Evolutionary conservation across 2,888 invertebrate genomes (phyloP).

Genomic region (Dorcus hopei): DNA sequence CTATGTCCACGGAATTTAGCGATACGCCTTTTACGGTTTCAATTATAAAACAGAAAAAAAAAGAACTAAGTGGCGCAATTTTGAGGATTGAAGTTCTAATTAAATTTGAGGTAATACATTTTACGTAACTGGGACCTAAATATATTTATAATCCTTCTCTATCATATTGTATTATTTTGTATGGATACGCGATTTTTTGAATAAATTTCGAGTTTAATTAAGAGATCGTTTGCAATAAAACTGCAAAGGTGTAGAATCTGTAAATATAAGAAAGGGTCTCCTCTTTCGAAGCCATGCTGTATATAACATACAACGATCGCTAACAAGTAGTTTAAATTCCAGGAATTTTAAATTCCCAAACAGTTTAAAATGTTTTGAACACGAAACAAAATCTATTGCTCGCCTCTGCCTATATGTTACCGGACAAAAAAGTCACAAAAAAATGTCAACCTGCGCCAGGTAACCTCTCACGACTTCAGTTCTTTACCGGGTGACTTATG

Average conservation of each 20-base stretch:
- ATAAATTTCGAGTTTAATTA: conserved; percentile 1
- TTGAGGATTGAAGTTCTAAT: too few relatives aligned
- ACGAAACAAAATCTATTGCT: conserved; percentile 50
- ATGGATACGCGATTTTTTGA: too few relatives aligned
- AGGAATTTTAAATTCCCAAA: conserved; percentile 48
- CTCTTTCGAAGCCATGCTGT: conserved; percentile 11
- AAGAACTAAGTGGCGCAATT: too few relatives aligned
- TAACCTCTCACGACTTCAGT: conserved; percentile 41
- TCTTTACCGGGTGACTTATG: conserved; percentile 44
- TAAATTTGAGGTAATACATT: too few relatives aligned
- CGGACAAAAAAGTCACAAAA: conserved; percentile 37
- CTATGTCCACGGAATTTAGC: too few relatives aligned
- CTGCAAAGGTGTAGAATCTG: neutral
- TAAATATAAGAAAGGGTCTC: neutral
- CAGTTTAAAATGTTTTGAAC: conserved; percentile 50
- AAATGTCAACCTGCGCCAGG: conserved; percentile 42
- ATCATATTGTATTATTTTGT: too few relatives aligned
- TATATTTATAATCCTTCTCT: too few relatives aligned
- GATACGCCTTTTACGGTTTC: too few relatives aligned
- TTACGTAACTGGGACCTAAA: too few relatives aligned
- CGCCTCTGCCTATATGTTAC: conserved; percentile 43
- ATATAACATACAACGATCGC: conserved; percentile 43
- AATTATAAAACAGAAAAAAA: too few relatives aligned
- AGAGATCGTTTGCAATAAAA: neutral
- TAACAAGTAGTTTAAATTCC: conserved; percentile 50